These are phyloP conservation scores for Charaxes varanes DNA, from an alignment of 1,140 invertebrate genomes.

Conservation along the genomic window DNA sequence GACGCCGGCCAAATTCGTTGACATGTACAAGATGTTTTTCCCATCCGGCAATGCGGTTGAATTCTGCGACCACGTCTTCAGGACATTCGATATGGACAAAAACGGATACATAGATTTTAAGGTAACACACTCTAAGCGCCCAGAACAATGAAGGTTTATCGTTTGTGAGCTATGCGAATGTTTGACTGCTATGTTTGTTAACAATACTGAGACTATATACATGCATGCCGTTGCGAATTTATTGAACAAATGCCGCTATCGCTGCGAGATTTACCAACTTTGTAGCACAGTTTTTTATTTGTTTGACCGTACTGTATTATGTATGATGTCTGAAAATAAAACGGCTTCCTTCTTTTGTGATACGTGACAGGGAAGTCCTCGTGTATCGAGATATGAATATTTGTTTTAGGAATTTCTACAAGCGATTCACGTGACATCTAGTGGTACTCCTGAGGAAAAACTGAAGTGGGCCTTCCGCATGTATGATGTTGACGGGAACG, in stretches of 20 bases:
- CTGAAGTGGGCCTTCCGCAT: constrained; percentile 99
- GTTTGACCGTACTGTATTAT: too few species aligned
- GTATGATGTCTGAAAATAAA: too few species aligned
- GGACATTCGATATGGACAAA: constrained; percentile 99
- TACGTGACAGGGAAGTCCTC: constrained; percentile 21
- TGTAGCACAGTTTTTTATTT: too few species aligned
- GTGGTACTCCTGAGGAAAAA: constrained; percentile 98
- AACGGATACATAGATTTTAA: constrained; percentile 96
- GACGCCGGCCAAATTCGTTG: constrained; percentile 98
- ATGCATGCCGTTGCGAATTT: constrained; percentile 22
- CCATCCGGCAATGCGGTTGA: constrained; percentile 98
- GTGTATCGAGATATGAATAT: constrained; percentile 40
- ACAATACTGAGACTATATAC: constrained; percentile 11
- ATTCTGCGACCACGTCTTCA: constrained; percentile 99
- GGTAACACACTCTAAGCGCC: constrained; percentile 13
- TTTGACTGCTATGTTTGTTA: constrained; percentile 9
- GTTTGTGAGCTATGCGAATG: constrained; percentile 13
- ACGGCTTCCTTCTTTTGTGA: constrained; percentile 17
- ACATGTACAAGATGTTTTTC: constrained; percentile 99
- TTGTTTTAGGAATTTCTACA: constrained; percentile 93
- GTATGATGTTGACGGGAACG: constrained; percentile 99
- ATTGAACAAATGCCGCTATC: constrained; percentile 15
- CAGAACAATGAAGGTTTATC: background rate
- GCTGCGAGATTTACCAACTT: constrained; percentile 8
- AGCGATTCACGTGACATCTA: constrained; percentile 98